Evolutionary conservation across 2,888 invertebrate species (phyloP).

Genomic region (Lycocerus yunnanus): DNA sequence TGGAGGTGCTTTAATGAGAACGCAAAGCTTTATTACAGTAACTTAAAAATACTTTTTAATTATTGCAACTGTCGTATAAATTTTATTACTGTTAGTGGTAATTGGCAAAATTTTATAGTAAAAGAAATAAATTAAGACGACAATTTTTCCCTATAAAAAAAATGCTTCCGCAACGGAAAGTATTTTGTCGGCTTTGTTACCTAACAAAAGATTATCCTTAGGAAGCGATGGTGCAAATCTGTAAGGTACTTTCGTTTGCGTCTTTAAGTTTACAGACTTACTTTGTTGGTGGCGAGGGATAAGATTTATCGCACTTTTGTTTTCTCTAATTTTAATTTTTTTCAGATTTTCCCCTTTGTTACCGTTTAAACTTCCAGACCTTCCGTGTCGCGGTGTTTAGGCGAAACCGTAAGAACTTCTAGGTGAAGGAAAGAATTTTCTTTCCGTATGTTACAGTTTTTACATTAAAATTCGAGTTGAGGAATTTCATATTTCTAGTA

Average conservation of each 20-base stretch:
- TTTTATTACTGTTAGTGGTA: neutral
- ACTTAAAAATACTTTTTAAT: neutral
- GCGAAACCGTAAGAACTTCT: neutral
- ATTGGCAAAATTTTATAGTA: neutral
- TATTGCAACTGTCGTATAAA: neutral
- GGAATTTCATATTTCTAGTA: neutral
- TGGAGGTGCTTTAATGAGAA: neutral
- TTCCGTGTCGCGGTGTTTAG: neutral
- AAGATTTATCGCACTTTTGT: slow-evolving; percentile 44
- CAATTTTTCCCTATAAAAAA: neutral
- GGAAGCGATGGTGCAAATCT: neutral
- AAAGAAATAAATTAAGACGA: neutral
- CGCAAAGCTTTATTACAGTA: neutral
- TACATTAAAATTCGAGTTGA: neutral
- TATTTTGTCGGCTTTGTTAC: neutral
- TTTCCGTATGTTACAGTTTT: neutral
- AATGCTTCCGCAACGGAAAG: neutral
- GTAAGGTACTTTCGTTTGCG: slow-evolving; percentile 11
- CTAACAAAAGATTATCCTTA: neutral
- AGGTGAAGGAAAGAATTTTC: neutral
- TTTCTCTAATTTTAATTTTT: slow-evolving; percentile 39
- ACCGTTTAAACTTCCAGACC: neutral
- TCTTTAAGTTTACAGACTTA: slow-evolving; percentile 32
- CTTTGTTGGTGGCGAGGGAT: slow-evolving; percentile 35
- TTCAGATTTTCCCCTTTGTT: slow-evolving; percentile 1